phyloP scores from a whole-genome alignment of 1,140 invertebrate genomes.

The Caenorhabditis brenneri region DNA sequence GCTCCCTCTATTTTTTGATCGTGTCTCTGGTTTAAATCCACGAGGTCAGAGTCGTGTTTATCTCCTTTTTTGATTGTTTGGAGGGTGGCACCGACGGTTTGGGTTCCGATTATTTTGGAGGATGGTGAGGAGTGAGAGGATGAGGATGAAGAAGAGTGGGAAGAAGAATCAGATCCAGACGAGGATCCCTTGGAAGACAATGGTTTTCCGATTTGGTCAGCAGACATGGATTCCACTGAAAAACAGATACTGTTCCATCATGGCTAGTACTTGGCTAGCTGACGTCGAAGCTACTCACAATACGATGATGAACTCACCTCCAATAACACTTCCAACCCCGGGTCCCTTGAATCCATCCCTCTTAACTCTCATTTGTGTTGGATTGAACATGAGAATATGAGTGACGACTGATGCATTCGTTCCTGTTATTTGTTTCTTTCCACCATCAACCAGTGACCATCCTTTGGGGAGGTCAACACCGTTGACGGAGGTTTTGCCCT shows the following conservation, averaged over 20 bases:
- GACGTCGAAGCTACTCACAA: too few species aligned
- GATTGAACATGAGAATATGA: conserved; percentile 43
- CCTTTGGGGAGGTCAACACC: conserved; percentile 42
- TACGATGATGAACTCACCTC: not conserved
- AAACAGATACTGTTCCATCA: too few species aligned
- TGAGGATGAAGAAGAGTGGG: not conserved
- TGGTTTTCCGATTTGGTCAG: conserved; percentile 36
- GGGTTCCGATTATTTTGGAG: conserved; percentile 12
- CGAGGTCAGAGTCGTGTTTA: not conserved
- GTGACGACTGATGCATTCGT: conserved; percentile 48
- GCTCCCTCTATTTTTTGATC: conserved; percentile 7
- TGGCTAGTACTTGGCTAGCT: too few species aligned
- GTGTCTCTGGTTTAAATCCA: conserved; percentile 2
- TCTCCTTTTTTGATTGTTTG: conserved; percentile 9
- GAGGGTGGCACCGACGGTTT: conserved; percentile 21
- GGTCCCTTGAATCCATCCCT: not conserved
- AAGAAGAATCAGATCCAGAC: not conserved
- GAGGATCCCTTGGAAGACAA: conserved; percentile 1
- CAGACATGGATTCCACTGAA: not conserved
- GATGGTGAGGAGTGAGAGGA: not conserved
- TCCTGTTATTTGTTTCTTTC: conserved; percentile 33
- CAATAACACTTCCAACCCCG: conserved; percentile 45
- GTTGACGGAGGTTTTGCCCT: conserved; percentile 16
- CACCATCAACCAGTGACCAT: conserved; percentile 50
- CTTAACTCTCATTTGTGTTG: not conserved